These are phyloP conservation scores for Taphrorychus bicolor DNA, from an alignment of 2,888 invertebrate species.

Conservation along the genomic window DNA sequence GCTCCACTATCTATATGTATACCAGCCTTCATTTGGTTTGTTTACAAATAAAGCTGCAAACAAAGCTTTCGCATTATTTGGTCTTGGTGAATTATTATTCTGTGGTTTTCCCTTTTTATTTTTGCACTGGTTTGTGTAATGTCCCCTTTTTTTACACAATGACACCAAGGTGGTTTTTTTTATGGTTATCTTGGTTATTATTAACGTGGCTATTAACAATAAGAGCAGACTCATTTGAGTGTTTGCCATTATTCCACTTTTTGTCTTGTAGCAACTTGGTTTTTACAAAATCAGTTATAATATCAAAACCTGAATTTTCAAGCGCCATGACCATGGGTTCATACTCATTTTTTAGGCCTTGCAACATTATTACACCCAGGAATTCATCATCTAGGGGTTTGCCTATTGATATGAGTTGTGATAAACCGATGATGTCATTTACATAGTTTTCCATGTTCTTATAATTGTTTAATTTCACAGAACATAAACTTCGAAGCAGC, in stretches of 20 bases:
- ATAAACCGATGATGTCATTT: slow-evolving; percentile 41
- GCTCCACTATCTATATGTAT: slow-evolving; percentile 37
- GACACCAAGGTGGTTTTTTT: too few relatives aligned
- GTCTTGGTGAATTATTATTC: neutral
- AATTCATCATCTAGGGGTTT: slow-evolving; percentile 42
- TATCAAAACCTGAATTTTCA: slow-evolving; percentile 35
- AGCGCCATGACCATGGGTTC: slow-evolving; percentile 29
- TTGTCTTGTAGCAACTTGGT: slow-evolving; percentile 38
- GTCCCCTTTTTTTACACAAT: slow-evolving; percentile 24
- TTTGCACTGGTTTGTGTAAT: slow-evolving; percentile 28
- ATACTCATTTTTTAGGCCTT: slow-evolving; percentile 37
- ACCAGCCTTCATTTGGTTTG: slow-evolving; percentile 14
- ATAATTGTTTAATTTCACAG: slow-evolving; percentile 32
- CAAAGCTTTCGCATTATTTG: neutral
- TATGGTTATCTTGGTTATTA: too few relatives aligned
- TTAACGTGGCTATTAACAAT: too few relatives aligned
- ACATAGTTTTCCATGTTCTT: slow-evolving; percentile 42
- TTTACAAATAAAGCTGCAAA: slow-evolving; percentile 23
- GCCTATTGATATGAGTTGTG: slow-evolving; percentile 29
- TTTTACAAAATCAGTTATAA: slow-evolving; percentile 39
- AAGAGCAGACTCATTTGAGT: slow-evolving; percentile 20
- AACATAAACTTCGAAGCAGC: slow-evolving; percentile 24
- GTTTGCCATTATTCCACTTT: slow-evolving; percentile 29
- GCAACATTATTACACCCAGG: slow-evolving; percentile 41
- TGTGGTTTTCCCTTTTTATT: neutral